phyloP scores from a whole-genome alignment of 2,888 invertebrate species.

The Dysmachus trigonus region DNA sequence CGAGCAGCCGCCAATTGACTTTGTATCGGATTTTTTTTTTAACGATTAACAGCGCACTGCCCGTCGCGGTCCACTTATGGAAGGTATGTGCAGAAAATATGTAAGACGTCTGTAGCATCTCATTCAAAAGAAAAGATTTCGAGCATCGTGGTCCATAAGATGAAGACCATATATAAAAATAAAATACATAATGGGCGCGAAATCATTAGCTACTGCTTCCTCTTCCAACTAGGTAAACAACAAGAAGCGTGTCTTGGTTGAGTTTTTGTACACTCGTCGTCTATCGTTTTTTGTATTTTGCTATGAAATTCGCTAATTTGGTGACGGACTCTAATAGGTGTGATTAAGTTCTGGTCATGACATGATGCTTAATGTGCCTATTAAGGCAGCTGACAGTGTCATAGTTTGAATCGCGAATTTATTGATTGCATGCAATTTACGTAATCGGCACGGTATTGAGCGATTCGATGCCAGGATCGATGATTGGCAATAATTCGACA shows the following conservation, averaged over 20 bases:
- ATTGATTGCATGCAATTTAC: background rate
- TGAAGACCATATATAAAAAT: background rate
- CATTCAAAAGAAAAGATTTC: background rate
- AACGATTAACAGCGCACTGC: background rate
- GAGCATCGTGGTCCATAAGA: background rate
- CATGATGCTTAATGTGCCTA: background rate
- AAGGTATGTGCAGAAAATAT: background rate
- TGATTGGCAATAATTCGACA: background rate
- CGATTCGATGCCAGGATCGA: background rate
- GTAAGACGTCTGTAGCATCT: background rate
- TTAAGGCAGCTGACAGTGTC: background rate
- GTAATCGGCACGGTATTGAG: background rate
- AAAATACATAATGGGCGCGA: background rate
- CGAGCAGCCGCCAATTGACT: background rate
- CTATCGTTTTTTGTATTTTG: too few species aligned
- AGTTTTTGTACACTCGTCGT: background rate
- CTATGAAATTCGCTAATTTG: background rate
- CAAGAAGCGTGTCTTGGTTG: background rate
- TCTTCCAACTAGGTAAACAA: background rate
- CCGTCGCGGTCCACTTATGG: background rate
- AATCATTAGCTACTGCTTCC: background rate
- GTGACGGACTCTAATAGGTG: background rate
- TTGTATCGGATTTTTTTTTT: background rate
- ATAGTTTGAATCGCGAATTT: background rate
- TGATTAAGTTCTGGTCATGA: background rate